Percentiles rank a stretch among this genome's conserved stretches.
These are phyloP conservation scores for Aix galericulata DNA, from an alignment of 2,113 vertebrate genomes.

Conservation along the genomic window DNA sequence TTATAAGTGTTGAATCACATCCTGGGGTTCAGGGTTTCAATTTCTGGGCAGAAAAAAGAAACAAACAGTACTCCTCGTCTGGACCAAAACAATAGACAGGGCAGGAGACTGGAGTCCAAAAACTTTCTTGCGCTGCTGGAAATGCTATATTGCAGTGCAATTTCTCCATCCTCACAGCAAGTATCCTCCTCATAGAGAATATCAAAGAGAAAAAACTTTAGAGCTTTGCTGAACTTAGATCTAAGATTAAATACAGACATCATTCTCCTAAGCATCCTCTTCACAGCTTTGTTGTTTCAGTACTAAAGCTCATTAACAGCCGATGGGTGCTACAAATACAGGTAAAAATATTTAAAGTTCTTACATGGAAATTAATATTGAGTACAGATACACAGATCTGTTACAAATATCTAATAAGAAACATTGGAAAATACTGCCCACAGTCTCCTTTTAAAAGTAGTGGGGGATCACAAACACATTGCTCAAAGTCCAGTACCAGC, in stretches of 20 bases:
- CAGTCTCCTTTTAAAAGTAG: background rate
- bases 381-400: background rate
- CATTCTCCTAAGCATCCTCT: background rate
- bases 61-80: background rate
- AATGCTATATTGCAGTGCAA: background rate
- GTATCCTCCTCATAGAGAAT: background rate
- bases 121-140: background rate
- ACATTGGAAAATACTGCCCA: background rate
- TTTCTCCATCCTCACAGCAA: background rate
- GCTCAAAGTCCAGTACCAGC: background rate
- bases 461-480: background rate
- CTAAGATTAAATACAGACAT: background rate
- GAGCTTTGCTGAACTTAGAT: background rate
- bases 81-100: background rate
- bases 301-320: background rate
- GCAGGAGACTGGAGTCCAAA: background rate
- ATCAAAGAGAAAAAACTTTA: background rate
- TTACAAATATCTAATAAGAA: background rate
- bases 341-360: background rate
- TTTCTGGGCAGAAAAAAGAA: background rate
- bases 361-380: background rate
- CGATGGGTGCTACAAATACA: accelerated
- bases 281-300: background rate
- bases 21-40: background rate
- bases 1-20: background rate